phyloP scores from a whole-genome alignment of 37 sponge, comb jelly and placozoan species.

The Chondrilla cf. caribensis region DNA sequence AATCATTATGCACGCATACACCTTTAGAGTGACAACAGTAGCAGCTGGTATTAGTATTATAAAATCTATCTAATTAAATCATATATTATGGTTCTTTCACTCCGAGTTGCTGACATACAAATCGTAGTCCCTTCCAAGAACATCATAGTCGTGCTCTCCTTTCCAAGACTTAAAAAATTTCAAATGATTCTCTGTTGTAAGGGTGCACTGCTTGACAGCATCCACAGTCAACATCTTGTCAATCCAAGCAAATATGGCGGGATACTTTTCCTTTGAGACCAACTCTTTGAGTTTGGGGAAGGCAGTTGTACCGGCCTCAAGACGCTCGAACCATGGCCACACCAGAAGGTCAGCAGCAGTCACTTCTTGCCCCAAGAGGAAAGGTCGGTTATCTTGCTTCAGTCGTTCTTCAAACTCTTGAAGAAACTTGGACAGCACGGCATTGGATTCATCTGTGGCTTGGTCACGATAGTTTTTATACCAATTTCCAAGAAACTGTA shows the following conservation, averaged over 20 bases:
- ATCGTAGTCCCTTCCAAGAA: not conserved
- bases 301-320: constrained; percentile 27
- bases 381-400: constrained; percentile 19
- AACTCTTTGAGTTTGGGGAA: constrained; percentile 14
- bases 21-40: too few relatives aligned
- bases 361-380: constrained; percentile 36
- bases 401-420: constrained; percentile 39
- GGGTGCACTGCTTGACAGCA: constrained; percentile 49
- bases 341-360: constrained; percentile 58
- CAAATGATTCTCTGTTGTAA: constrained; percentile 40
- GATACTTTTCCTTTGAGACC: constrained; percentile 37
- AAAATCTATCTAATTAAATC: too few relatives aligned
- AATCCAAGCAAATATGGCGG: constrained; percentile 39
- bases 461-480: constrained; percentile 46
- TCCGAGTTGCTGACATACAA: not conserved
- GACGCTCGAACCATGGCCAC: constrained; percentile 74
- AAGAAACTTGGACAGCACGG: constrained; percentile 19
- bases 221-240: constrained; percentile 45
- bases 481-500: constrained; percentile 59
- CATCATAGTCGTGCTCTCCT: not conserved
- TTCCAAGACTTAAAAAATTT: not conserved
- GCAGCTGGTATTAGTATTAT: too few relatives aligned
- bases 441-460: not conserved
- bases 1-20: too few relatives aligned
- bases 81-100: too few relatives aligned